Evolutionary conservation across 64 coral and sea anemone species (phyloP).

Genomic region (Pachyseris speciosa): DNA sequence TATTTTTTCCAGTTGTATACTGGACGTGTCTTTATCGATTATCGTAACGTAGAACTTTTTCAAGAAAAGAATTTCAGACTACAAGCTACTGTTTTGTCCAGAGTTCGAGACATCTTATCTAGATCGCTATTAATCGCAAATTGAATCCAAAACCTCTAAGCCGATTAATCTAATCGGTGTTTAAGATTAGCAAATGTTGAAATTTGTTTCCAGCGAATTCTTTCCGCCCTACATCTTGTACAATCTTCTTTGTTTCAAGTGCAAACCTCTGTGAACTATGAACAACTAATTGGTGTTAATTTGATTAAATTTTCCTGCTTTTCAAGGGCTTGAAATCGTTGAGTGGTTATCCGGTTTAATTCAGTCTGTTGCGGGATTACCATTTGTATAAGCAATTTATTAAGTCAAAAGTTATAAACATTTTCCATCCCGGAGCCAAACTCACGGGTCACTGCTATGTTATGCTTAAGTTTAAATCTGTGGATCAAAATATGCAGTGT

Average conservation of each 20-base stretch:
- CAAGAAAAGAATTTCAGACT: not conserved
- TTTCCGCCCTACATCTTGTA: not conserved
- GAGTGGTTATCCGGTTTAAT: not conserved
- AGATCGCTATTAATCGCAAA: not conserved
- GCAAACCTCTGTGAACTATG: not conserved
- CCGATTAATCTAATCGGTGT: not conserved
- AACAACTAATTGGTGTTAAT: not conserved
- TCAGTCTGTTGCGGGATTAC: not conserved
- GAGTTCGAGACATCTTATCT: not conserved
- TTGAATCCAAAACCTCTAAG: not conserved
- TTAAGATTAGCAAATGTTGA: constrained; percentile 1
- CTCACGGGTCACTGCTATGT: not conserved
- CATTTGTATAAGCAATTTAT: not conserved
- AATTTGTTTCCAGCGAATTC: constrained; percentile 1
- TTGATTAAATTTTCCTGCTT: not conserved
- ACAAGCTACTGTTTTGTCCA: not conserved
- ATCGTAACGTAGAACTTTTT: not conserved
- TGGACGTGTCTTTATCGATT: too few relatives aligned
- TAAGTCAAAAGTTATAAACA: not conserved
- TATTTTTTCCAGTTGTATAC: too few relatives aligned
- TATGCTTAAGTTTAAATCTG: not conserved
- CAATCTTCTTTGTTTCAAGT: not conserved
- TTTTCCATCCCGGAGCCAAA: not conserved
- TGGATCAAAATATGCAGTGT: not conserved
- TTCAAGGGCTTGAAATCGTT: not conserved